A percentile compares a stretch with the other conserved stretches of the same genome.
These are phyloP conservation scores for Drosophila persimilis DNA, from an alignment of 1,140 invertebrate genomes.

Conservation along the genomic window DNA sequence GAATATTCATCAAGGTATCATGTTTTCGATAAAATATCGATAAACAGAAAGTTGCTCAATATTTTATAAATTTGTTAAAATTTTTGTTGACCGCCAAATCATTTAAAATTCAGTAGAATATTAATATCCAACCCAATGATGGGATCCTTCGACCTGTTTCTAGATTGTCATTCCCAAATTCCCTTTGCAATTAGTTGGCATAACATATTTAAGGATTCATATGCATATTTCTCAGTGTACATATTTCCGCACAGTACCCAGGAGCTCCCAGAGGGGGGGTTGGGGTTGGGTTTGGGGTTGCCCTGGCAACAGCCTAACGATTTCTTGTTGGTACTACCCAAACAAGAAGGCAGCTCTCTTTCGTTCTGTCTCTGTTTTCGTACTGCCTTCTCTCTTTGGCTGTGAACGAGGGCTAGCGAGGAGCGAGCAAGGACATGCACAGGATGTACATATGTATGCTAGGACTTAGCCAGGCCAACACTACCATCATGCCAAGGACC, in stretches of 20 bases:
- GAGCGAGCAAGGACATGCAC: conserved; percentile 39
- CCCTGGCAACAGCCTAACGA: conserved; percentile 64
- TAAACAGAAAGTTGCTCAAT: background rate
- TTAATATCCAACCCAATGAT: no score
- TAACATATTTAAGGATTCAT: background rate
- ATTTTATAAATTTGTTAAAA: no score
- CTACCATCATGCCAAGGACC: conserved; percentile 34
- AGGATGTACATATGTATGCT: conserved; percentile 20
- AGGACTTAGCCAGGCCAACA: conserved; percentile 30
- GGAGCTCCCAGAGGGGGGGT: background rate
- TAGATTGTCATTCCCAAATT: no score
- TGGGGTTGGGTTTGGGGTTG: conserved; percentile 33
- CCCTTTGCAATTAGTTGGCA: no score
- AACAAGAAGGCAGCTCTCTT: conserved; percentile 37
- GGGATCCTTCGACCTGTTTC: no score
- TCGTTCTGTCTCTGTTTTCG: background rate
- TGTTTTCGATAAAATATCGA: no score
- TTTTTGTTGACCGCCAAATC: no score
- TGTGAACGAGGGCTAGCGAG: conserved; percentile 52
- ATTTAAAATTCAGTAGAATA: no score
- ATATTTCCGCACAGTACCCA: no score
- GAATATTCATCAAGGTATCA: no score
- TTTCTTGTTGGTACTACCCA: conserved; percentile 67
- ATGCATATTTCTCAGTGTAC: conserved; percentile 8
- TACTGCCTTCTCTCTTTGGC: conserved; percentile 3